phyloP scores from a whole-genome alignment of 1,140 invertebrate species.

The Drosophila lacteicornis region DNA sequence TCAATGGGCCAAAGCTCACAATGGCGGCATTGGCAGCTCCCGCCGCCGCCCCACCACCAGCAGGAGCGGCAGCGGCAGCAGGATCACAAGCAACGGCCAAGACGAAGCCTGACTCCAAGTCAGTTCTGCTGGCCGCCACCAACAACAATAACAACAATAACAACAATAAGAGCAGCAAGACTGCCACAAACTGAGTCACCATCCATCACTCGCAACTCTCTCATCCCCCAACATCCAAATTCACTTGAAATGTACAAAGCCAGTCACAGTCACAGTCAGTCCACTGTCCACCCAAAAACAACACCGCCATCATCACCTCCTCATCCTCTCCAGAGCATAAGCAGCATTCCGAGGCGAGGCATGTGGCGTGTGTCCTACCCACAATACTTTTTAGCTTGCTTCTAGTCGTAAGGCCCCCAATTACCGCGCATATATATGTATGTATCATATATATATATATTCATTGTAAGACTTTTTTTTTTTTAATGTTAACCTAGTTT shows the following conservation, averaged over 20 bases:
- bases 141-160: conserved; percentile 32
- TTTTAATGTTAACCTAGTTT: conserved; percentile 67
- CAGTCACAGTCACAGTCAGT: conserved; percentile 2
- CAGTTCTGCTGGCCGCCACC: conserved; percentile 7
- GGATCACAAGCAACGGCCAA: conserved; percentile 1
- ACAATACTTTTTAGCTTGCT: conserved; percentile 35
- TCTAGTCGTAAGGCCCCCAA: conserved; percentile 40
- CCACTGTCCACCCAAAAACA: conserved; percentile 1
- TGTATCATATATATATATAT: conserved; percentile 34
- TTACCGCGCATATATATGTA: conserved; percentile 18
- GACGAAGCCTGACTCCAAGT: conserved; percentile 32
- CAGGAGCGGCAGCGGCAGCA: not conserved
- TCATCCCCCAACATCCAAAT: not conserved
- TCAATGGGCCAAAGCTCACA: conserved; percentile 70
- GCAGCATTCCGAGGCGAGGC: conserved; percentile 7
- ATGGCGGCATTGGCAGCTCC: not conserved
- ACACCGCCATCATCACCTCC: conserved; percentile 5
- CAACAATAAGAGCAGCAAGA: conserved; percentile 35
- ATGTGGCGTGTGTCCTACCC: conserved; percentile 29
- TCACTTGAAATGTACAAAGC: conserved; percentile 48
- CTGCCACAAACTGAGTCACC: conserved; percentile 22
- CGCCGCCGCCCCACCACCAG: not conserved
- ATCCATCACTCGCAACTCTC: not conserved
- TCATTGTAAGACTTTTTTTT: conserved; percentile 47
- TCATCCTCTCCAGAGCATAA: conserved; percentile 1